Evolutionary conservation across 2,113 vertebrate genomes (phyloP), one percentile per base, ranked within the genome.

Genomic region (Carassius carassius): DNA sequence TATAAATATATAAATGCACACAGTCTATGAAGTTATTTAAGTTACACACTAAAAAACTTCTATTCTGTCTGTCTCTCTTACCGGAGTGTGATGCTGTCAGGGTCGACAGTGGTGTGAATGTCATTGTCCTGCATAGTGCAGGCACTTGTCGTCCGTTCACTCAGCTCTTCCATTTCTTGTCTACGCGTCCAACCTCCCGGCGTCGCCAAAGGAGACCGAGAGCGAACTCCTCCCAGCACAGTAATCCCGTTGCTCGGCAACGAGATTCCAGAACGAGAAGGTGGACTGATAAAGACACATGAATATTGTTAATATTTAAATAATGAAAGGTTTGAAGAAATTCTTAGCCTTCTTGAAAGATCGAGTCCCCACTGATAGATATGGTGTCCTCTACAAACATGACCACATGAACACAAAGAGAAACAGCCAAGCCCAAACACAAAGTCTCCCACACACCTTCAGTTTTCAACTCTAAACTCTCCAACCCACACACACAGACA

Each of bases 171-270:
- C 65, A 94, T 93, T 49, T 90, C 91, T 85, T 78, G 47, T 16
- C 83, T 89, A 5, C 74, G 83, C 78, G 88, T 62, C 67, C 92
- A 77, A 76, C 88, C 89, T 88, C 87, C 85, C 79, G 78, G 84
- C 87, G 74, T 90, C 87, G 54, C 77, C 81, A 88, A 86, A 85
- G 85, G 78, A 70, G 79, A 86, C 56, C 19, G 54, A 81, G 84
- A 62, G 5, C 62, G 60, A 65, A 91, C 91, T 37, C 84, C 88
- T 78, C 84, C 88, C 84, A 69, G 76, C 76, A 17, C 79, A 81
- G 86, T 74, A 69, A 85, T 89, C 32, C 87, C 88, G 91, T 94
- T 94, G 93, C 93, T 87, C 85, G 90, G 94, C 93, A 94, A 95
- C 93, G 23, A 84, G 54, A 87, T 32, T 89, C 86, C 88, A 88